These are phyloP conservation scores for Tinamus guttatus DNA, from an alignment of 2,113 vertebrate species.

Conservation along the genomic window DNA sequence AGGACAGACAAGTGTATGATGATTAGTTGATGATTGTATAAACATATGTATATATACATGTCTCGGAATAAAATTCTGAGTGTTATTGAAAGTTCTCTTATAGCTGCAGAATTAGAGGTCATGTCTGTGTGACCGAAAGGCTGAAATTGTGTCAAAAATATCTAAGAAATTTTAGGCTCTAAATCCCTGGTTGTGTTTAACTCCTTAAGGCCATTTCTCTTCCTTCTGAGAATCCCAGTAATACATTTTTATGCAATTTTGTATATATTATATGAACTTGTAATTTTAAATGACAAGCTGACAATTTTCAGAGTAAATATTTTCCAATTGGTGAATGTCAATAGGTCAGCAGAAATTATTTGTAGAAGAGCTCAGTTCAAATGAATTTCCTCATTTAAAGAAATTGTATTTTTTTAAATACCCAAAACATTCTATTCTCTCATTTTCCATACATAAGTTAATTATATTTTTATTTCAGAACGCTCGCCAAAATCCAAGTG, in stretches of 20 bases:
- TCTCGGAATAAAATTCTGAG: background rate
- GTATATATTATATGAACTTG: background rate
- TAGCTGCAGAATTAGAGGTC: background rate
- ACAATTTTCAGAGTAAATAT: background rate
- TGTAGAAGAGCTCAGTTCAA: background rate
- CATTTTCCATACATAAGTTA: background rate
- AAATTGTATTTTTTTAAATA: background rate
- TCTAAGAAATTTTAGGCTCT: background rate
- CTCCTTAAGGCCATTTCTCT: background rate
- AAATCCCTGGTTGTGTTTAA: background rate
- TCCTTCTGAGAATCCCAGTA: background rate
- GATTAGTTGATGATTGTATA: background rate
- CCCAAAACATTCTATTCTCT: background rate
- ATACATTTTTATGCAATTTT: background rate
- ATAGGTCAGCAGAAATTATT: conserved; percentile 32
- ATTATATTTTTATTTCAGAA: conserved; percentile 6
- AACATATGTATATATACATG: background rate
- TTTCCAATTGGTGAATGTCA: background rate
- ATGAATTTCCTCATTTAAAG: background rate
- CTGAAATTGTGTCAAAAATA: background rate
- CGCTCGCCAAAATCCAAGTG: background rate
- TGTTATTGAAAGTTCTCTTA: background rate
- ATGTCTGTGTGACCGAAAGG: background rate
- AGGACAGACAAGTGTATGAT: background rate
- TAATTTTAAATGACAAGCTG: conserved; percentile 18